Evolutionary conservation across 1,140 invertebrate species (phyloP), one percentile per base, ranked within the genome.

Genomic region (Tetraneura akinire): DNA sequence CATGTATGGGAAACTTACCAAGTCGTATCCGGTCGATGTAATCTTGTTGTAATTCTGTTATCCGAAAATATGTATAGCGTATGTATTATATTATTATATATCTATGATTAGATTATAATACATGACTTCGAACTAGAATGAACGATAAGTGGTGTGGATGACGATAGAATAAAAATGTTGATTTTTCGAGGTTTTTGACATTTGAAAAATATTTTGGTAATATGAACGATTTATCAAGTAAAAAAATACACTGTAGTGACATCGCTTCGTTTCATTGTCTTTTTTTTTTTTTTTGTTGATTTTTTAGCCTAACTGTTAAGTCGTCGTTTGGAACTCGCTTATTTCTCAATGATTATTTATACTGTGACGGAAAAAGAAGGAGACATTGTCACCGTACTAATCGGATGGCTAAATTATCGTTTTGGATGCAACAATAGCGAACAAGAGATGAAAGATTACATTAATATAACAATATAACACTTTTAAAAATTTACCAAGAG

Each of bases 401-500:
- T 74, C 71, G 71, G 57, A 74, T 74, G 42, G 5, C 70, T 73
- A 29, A 73, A 13, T 73, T 51, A 73, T 73, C 29, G 32, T 74
- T 21, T n/a, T 32, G 29, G 47, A 10, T 13, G 11, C 11, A 51
- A 18, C 10, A 18, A 10, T 26, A 18, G 11, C 32, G 6, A 37
- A 37, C 3, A 37, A 37, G 18, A 32, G 26, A 32, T 29, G 45
- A 51, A 73, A 73, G 23, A 49, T 45, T 49, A 64, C 62, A 29
- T 32, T 18, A 60, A 60, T 14, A 60, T 47, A 62, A 29, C 16
- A 26, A 60, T 6, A 60, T 60, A 18, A 29, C 26, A 60, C 14
- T n/a, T n/a, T 45, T 23, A 68, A 68, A 68, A 68, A 21, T 18
- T 2, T 26, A 64, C 21, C 21, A 45, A 71, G 16, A 2, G 68